Evolutionary conservation across 1,140 invertebrate genomes (phyloP), one percentile per base, ranked within the genome.

Genomic region (Cryptotermes secundus): DNA sequence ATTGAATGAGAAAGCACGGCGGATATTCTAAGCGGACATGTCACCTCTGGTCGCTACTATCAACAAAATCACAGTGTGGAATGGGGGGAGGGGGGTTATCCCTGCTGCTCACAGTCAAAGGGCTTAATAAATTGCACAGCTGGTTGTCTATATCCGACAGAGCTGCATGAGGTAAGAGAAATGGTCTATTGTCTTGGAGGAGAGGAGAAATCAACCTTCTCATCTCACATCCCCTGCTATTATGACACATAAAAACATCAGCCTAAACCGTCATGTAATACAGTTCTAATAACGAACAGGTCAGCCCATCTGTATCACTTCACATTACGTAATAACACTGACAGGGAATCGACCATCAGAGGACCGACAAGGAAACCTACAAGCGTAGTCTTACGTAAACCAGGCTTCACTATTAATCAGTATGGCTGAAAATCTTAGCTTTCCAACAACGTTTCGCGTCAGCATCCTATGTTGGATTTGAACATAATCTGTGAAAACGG

Each of bases 21-120:
- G 45, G 31, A 65, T 79, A 85, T 72, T 81, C 83, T 34, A 83
- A 53, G 45, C 53, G 49, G 72, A 85, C 49, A 83, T 65, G 59
- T 72, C 59, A 72, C 59, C 59, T 14, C 9, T 26, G 26, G 59
- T 6, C 26, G 59, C 59, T 26, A 72, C 59, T 72, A 72, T 72
- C 59, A 72, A 72, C 26, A 72, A 72, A 72, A 72, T 72, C 59
- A 72, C n/a, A 31, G 59, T 31, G 2, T 72, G 59, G 1, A 10
- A 10, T 2, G 38, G 9, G 38, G 38, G 38, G 38, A 10, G 9
- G 53, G 53, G 26, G 53, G 59, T 26, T n/a, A 72, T 19, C 26
- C 59, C 59, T 72, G 59, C 59, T 72, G 59, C 26, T 72, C 59
- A 31, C 59, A 72, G 31, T 72, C 59, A 72, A 72, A 72, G 59